A percentile compares a stretch with the other conserved stretches of the same genome.
phyloP scores from a whole-genome alignment of 30 jellyfish, hydroid and myxozoan genomes.

The Turritopsis rubra region DNA sequence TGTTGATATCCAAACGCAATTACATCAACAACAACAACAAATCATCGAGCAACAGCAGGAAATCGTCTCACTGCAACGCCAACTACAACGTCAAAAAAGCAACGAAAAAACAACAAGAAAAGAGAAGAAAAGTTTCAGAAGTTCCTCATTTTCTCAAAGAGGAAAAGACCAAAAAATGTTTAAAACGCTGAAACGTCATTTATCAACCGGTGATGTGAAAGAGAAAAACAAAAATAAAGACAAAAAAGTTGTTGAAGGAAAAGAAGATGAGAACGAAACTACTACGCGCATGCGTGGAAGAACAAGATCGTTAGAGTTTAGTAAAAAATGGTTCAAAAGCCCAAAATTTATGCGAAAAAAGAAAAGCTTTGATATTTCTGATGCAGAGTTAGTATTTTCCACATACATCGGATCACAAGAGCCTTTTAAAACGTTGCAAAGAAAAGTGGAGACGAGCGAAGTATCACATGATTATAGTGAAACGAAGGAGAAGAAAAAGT shows the following conservation, averaged over 20 bases:
- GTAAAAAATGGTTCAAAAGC: neutral
- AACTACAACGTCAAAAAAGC: neutral
- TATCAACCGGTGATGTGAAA: neutral
- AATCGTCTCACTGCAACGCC: neutral
- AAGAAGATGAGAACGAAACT: neutral
- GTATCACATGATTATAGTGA: neutral
- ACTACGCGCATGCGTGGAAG: neutral
- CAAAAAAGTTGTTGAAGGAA: neutral
- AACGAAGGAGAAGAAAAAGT: too few species aligned
- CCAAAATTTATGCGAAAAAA: neutral
- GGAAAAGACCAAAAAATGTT: neutral
- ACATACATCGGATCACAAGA: neutral
- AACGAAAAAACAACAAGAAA: neutral
- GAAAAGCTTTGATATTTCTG: constrained; percentile 4
- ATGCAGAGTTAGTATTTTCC: constrained; percentile 9
- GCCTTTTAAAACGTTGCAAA: neutral
- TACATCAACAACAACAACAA: neutral
- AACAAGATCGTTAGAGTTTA: neutral
- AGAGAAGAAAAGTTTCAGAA: neutral
- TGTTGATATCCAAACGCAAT: neutral
- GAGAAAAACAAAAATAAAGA: neutral
- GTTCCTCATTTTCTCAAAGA: neutral
- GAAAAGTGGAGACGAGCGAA: neutral
- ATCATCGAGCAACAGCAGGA: neutral
- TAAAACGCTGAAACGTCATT: neutral